Evolutionary conservation across 2,797 vertebrate species (phyloP).

Genomic region (Chrysocyon brachyurus): DNA sequence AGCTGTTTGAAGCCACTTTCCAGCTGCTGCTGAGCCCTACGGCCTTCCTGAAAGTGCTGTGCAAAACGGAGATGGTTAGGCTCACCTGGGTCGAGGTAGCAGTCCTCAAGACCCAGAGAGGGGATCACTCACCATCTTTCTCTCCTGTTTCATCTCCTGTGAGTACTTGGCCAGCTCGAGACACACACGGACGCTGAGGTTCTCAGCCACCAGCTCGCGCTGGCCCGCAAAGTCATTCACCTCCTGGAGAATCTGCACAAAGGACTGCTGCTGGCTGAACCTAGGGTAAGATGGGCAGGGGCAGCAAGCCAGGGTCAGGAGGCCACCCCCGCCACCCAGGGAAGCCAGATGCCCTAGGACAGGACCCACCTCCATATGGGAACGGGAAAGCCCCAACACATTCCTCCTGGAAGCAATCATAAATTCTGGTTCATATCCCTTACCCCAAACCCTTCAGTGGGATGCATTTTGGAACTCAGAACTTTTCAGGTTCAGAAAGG

Average conservation of each 20-base stretch:
- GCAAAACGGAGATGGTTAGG: neutral
- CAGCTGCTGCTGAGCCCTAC: constrained; percentile 94
- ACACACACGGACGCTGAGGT: constrained; percentile 93
- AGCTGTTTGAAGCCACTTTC: constrained; percentile 94
- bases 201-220: constrained; percentile 95
- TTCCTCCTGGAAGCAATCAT: neutral
- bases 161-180: constrained; percentile 94
- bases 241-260: constrained; percentile 94
- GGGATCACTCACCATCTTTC: constrained; percentile 91
- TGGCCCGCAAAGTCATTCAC: constrained; percentile 95
- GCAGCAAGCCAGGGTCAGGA: neutral
- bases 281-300: constrained; percentile 78
- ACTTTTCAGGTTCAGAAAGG: neutral
- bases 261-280: constrained; percentile 94
- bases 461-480: neutral
- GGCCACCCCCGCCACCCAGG: neutral
- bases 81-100: neutral
- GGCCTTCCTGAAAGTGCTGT: constrained; percentile 94
- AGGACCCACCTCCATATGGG: neutral
- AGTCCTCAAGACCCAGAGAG: neutral
- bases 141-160: constrained; percentile 95
- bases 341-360: neutral
- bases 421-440: neutral
- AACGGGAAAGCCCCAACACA: neutral
- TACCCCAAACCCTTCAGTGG: neutral